Percentiles rank a stretch among this genome's conserved stretches.
Evolutionary conservation across 2,113 vertebrate genomes (phyloP).

Genomic region (Regulus satrapa): DNA sequence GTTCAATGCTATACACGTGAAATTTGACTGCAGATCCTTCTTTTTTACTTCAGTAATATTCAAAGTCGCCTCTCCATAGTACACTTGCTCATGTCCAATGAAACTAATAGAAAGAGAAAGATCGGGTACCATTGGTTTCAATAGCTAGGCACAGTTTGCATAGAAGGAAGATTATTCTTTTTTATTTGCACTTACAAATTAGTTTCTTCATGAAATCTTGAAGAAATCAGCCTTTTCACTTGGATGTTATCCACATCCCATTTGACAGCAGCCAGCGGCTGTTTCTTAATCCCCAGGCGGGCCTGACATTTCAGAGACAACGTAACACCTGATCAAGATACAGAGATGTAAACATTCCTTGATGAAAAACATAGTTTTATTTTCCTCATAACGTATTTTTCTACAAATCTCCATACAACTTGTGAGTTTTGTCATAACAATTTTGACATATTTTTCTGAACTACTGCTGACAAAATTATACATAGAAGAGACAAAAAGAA

Average conservation of each 20-base stretch:
- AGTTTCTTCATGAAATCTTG: not conserved
- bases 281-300: slow-evolving; percentile 52
- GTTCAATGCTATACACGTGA: slow-evolving; percentile 31
- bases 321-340: slow-evolving; percentile 40
- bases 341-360: not conserved
- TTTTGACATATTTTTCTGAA: not conserved
- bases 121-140: not conserved
- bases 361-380: not conserved
- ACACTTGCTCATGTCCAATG: not conserved
- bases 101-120: slow-evolving; percentile 38
- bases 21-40: slow-evolving; percentile 55
- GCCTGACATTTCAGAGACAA: slow-evolving; percentile 50
- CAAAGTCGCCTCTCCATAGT: slow-evolving; percentile 23
- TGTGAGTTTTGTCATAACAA: not conserved
- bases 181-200: not conserved
- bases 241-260: slow-evolving; percentile 37
- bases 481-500: not conserved
- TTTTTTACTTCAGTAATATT: slow-evolving; percentile 36
- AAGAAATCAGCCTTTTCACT: not conserved
- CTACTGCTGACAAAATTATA: not conserved
- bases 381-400: not conserved
- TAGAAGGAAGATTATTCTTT: not conserved
- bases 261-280: not conserved
- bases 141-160: not conserved
- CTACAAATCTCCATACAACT: not conserved